Evolutionary conservation across 2,888 invertebrate species (phyloP).

Genomic region (Anthoptus insignis): DNA sequence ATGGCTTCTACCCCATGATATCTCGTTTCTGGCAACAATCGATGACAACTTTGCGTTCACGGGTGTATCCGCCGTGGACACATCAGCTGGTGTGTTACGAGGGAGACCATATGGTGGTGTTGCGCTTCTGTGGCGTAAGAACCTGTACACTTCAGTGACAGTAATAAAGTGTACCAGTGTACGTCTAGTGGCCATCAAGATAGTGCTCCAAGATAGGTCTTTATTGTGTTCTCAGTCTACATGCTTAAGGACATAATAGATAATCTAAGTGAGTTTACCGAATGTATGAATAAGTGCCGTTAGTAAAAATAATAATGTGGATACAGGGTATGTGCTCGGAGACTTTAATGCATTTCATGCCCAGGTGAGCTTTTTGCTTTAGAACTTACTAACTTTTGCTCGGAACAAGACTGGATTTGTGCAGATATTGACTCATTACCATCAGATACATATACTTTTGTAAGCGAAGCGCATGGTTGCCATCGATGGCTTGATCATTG

Average conservation of each 20-base stretch:
- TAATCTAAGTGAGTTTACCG: conserved; percentile 46
- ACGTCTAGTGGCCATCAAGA: conserved; percentile 42
- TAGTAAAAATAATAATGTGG: conserved; percentile 33
- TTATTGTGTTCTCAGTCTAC: conserved; percentile 48
- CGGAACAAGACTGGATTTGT: conserved; percentile 48
- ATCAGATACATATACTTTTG: conserved; percentile 42
- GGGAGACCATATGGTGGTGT: conserved; percentile 50
- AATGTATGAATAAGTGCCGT: conserved; percentile 45
- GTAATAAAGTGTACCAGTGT: conserved; percentile 45
- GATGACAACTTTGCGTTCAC: conserved; percentile 23
- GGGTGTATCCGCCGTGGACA: conserved; percentile 51
- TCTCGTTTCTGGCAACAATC: not conserved
- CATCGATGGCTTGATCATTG: conserved; percentile 47
- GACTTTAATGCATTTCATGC: conserved; percentile 49
- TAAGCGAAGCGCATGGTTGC: conserved; percentile 45
- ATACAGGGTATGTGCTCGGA: conserved; percentile 18
- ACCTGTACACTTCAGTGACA: conserved; percentile 42
- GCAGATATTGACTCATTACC: conserved; percentile 40
- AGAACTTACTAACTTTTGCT: conserved; percentile 44
- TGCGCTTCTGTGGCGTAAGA: conserved; percentile 50
- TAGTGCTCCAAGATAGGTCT: conserved; percentile 13
- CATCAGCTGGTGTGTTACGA: conserved; percentile 43
- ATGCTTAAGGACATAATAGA: conserved; percentile 50
- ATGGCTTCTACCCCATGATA: conserved; percentile 7
- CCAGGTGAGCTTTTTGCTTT: conserved; percentile 43